A percentile compares a stretch with the other conserved stretches of the same genome.
Conservation (phyloP, 2,113 vertebrate species). For the Cynoglossus semilaevis region DNA sequence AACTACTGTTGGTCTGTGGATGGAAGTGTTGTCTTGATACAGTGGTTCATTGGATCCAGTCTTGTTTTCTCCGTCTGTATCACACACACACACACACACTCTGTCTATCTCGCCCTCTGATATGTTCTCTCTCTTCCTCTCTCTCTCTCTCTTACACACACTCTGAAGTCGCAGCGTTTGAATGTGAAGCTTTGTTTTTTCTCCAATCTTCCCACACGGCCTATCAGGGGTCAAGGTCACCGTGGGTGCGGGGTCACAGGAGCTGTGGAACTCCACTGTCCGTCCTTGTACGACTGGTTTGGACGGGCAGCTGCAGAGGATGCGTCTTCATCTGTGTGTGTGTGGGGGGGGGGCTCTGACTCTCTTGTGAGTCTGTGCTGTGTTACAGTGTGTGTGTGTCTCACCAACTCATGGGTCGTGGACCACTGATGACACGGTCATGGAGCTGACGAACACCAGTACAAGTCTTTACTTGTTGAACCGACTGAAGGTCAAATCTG, state of each 20-base stretch:
- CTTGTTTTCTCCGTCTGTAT: too few relatives aligned
- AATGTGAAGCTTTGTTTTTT: slow-evolving; percentile 64
- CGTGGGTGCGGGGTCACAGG: slow-evolving; percentile 63
- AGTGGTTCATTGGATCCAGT: too few relatives aligned
- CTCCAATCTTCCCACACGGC: slow-evolving; percentile 41
- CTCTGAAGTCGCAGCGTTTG: slow-evolving; percentile 42
- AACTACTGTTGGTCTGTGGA: too few relatives aligned
- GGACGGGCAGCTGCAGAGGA: slow-evolving; percentile 6
- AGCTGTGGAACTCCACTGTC: slow-evolving; percentile 29
- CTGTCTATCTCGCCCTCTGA: slow-evolving; percentile 3
- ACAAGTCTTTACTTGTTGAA: too few relatives aligned
- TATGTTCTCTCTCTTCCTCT: background rate
- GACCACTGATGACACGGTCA: too few relatives aligned
- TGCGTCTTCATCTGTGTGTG: background rate
- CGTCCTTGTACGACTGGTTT: slow-evolving; percentile 39
- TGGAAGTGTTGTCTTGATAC: too few relatives aligned
- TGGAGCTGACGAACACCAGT: too few relatives aligned
- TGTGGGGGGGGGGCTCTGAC: background rate
- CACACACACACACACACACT: background rate
- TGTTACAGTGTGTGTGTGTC: background rate
- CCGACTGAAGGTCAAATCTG: too few relatives aligned
- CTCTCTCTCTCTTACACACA: slow-evolving; percentile 9
- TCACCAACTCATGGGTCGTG: too few relatives aligned
- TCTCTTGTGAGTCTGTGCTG: background rate
- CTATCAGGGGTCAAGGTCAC: slow-evolving; percentile 62